A percentile compares a stretch with the other conserved stretches of the same genome.
Evolutionary conservation across 2,113 vertebrate genomes (phyloP).

Genomic region (Chionis minor): DNA sequence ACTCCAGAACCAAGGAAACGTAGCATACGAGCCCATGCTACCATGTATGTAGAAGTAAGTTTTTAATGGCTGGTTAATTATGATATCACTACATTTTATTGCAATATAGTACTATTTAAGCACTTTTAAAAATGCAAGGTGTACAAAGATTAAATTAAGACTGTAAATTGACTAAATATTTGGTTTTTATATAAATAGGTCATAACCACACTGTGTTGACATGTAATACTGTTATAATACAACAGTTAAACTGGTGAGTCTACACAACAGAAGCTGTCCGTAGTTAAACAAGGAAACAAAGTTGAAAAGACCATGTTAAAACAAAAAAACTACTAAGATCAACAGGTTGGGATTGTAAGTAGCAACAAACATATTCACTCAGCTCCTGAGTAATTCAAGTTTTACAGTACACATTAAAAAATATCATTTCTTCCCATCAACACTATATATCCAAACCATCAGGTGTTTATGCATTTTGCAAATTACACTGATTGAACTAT

Average conservation of each 20-base stretch:
- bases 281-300: conserved; percentile 83
- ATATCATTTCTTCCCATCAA: conserved; percentile 82
- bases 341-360: conserved; percentile 81
- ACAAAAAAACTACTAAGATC: conserved; percentile 81
- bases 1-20: not conserved
- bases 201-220: conserved; percentile 89
- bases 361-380: conserved; percentile 81
- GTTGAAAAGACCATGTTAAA: conserved; percentile 83
- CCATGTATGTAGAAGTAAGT: conserved; percentile 72
- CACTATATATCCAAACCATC: conserved; percentile 82
- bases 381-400: conserved; percentile 88
- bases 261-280: conserved; percentile 82
- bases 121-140: conserved; percentile 88
- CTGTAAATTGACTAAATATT: conserved; percentile 90
- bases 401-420: conserved; percentile 85
- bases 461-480: conserved; percentile 78
- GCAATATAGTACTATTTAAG: conserved; percentile 87
- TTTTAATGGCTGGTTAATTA: conserved; percentile 88
- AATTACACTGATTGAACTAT: conserved; percentile 82
- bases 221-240: conserved; percentile 91
- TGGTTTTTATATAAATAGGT: conserved; percentile 94
- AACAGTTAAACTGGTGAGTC: conserved; percentile 85
- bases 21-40: conserved; percentile 51
- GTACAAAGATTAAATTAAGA: conserved; percentile 90
- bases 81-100: conserved; percentile 87